Evolutionary conservation across 2,113 vertebrate species (phyloP), one percentile per base, ranked within the genome.

Genomic region (Dipodomys spectabilis): DNA sequence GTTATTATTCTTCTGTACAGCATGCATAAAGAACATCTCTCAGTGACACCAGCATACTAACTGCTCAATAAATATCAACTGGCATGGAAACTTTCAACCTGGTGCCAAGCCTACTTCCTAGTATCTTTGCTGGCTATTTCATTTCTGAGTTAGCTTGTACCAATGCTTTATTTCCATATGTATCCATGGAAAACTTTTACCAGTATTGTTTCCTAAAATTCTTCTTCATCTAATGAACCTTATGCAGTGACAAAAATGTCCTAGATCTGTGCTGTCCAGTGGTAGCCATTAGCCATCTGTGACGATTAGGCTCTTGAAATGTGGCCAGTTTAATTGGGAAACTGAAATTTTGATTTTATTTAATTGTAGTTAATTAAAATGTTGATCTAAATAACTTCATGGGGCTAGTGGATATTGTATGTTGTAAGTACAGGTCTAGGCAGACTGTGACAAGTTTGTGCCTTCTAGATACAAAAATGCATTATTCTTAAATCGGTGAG

Each of bases 361-460:
- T 86, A 57, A 85, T 80, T 93, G 83, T 22, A 68, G 44, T 77
- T 94, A 82, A 62, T 81, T 73, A 25, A 74, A 74, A 86, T 71
- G 23, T 23, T 73, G 87, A 44, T 75, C 60, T 85, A 67, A 82
- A 49, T 27, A 86, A 7, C 20, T 39, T 11, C 44, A 7, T 12
- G 71, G 75, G 20, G 69, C 8, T 64, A 68, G 35, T 68, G 15
- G 18, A 23, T 73, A 84, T 28, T 27, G 28, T 45, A 12, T 15
- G 32, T 35, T 45, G 45, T 60, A 4, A 69, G n/a, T 74, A 5
- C 25, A 78, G 60, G 8, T 67, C 19, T 39, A 39, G 22, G 53
- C 20, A 79, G 32, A 80, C 27, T 27, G 16, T 64, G 62, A 20
- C 35, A 68, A 91, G 49, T 11, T 79, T 65, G 13, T 57, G 18